phyloP scores from a whole-genome alignment of 2,797 vertebrate genomes.

The Capromys pilorides region DNA sequence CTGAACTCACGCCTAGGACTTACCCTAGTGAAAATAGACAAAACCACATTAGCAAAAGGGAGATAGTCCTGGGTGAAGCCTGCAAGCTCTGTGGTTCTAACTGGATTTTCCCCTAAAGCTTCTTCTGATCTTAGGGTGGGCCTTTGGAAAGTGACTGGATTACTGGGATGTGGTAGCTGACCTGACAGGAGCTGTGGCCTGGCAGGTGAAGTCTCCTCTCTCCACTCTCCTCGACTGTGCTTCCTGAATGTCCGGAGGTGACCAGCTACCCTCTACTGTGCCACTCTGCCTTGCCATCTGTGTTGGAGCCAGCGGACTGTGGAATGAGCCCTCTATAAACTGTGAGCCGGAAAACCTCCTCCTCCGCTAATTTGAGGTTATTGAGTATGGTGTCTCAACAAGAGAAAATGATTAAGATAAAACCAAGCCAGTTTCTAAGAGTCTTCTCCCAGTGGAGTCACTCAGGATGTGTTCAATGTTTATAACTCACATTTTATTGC shows the following conservation, averaged over 20 bases:
- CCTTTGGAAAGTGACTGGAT: background rate
- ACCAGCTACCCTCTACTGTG: background rate
- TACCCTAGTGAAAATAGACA: background rate
- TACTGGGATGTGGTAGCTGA: background rate
- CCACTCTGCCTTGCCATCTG: background rate
- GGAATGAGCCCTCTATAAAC: background rate
- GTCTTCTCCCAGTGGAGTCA: background rate
- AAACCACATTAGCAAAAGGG: background rate
- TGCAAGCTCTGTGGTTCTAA: background rate
- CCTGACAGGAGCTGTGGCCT: background rate
- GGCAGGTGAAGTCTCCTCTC: background rate
- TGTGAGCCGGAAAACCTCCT: background rate
- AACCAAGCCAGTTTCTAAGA: background rate
- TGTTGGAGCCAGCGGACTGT: background rate
- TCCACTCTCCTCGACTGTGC: background rate
- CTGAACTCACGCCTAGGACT: background rate
- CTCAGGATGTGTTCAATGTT: background rate
- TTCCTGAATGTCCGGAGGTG: background rate
- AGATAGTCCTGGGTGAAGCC: background rate
- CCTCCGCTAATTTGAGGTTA: background rate
- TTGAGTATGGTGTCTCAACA: background rate
- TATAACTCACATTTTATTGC: background rate
- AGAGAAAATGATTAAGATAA: background rate
- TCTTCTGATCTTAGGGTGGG: background rate
- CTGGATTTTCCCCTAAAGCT: background rate